Conservation (phyloP, 2,113 vertebrate genomes). For the Cyanoramphus novaezelandiae region DNA sequence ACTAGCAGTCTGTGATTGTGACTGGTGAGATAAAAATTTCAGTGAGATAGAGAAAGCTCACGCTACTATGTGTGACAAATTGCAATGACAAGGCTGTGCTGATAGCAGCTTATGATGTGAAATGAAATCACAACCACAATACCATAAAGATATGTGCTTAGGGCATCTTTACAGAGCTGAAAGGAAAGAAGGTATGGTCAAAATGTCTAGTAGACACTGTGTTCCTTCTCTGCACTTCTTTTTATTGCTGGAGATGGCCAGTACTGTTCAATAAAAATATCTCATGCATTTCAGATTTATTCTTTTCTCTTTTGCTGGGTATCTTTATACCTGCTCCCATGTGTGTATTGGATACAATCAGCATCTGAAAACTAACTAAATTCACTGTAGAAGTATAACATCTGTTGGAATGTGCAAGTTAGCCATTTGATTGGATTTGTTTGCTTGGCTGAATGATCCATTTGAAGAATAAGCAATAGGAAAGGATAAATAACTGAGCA, state of each 20-base stretch:
- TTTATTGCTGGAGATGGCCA: not conserved
- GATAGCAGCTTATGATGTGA: conserved; percentile 64
- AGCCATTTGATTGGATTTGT: not conserved
- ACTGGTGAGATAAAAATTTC: conserved; percentile 58
- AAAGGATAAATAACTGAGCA: not conserved
- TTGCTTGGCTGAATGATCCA: accelerated
- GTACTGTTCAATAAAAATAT: not conserved
- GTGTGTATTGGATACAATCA: not conserved
- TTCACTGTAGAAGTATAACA: not conserved
- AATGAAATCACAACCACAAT: conserved; percentile 56
- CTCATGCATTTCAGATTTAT: not conserved
- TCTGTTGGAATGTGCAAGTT: not conserved
- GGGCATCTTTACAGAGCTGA: conserved; percentile 18
- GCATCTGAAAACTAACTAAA: not conserved
- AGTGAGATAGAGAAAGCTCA: conserved; percentile 34
- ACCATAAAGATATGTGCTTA: conserved; percentile 49
- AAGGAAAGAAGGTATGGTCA: conserved; percentile 22
- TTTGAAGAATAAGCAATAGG: not conserved
- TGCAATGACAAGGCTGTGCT: conserved; percentile 65
- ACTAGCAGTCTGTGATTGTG: conserved; percentile 45
- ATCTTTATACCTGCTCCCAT: not conserved
- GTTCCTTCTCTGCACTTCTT: not conserved
- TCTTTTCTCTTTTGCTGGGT: not conserved
- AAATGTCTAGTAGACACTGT: not conserved
- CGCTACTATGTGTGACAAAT: conserved; percentile 56